Base-by-base conservation (phyloP, 1,140 invertebrate genomes). In the Musca vetustissima region DNA sequence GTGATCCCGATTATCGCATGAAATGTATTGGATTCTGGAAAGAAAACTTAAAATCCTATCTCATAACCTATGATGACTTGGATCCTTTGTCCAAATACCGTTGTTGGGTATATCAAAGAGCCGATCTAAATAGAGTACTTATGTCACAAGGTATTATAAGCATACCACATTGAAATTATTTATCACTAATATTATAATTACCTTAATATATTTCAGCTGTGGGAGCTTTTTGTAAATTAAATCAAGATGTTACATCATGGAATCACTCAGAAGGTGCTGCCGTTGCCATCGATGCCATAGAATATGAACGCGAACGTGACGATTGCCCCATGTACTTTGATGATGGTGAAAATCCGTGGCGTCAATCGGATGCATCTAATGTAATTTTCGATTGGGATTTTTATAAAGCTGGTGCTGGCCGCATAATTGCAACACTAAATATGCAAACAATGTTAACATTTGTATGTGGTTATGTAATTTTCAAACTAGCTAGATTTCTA, bases 11-110 rank as follows among this genome's bases (percentile, higher is more conserved):
- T 87, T 97, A 98, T 76, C 91, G 91, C 79, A 92, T 99, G 90
- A 95, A 96, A 79, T 99, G 97, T 82, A 96, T 98, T 75, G 97
- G 96, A 2, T 98, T 90, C 83, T 98, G 95, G 94, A 97, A 98
- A 83, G 97, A 99, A 82, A 98, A 98, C 88, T 86, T 98, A 0
- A 96, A 94, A 82, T 98, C 96, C 0, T 98, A 98, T 85, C 83
- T 99, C 2, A 95, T 98, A 69, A 99, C 97, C 0, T 98, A 94
- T 81, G 96, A 98, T 82, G 94, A 96, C 78, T 85, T 98, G 71
- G 97, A 99, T 87, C 93, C 97, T 0, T 93, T 95, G 73, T 97
- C 95, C 15, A 95, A 92, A 83, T 99, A 98, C 83, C 88, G 96
- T 74, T 99, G 97, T 81, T 99, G 97, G 97, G 96, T 98, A 0